Conservation (phyloP, 2,113 vertebrate genomes). For the Campylorhamphus procurvoides region DNA sequence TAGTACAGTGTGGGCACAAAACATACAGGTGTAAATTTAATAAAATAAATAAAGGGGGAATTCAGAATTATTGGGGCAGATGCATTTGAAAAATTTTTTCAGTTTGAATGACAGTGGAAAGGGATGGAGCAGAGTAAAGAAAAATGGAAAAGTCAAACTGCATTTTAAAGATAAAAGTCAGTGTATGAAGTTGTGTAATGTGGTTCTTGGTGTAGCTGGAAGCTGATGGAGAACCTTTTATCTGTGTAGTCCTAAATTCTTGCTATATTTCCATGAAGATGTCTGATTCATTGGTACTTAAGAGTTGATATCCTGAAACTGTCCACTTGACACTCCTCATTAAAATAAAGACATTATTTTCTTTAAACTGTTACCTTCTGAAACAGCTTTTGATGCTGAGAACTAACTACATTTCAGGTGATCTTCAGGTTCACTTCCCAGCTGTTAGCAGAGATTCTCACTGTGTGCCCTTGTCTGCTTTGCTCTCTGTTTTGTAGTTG, state of each 20-base stretch:
- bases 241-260: not conserved
- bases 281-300: not conserved
- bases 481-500: not conserved
- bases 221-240: not conserved
- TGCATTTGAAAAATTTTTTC: not conserved
- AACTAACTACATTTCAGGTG: not conserved
- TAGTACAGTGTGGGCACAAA: not conserved
- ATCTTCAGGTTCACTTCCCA: not conserved
- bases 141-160: not conserved
- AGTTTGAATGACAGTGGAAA: not conserved
- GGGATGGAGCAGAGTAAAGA: not conserved
- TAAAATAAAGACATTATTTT: not conserved
- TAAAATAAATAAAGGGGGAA: not conserved
- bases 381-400: not conserved
- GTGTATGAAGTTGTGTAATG: not conserved
- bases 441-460: not conserved
- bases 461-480: not conserved
- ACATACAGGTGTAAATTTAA: not conserved
- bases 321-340: not conserved
- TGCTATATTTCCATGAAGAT: not conserved
- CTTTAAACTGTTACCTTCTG: not conserved
- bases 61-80: not conserved
- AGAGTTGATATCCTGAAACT: not conserved
- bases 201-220: not conserved
- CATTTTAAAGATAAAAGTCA: not conserved